Conservation (phyloP, 2,113 vertebrate genomes). For the Brachyhypopomus gauderio region DNA sequence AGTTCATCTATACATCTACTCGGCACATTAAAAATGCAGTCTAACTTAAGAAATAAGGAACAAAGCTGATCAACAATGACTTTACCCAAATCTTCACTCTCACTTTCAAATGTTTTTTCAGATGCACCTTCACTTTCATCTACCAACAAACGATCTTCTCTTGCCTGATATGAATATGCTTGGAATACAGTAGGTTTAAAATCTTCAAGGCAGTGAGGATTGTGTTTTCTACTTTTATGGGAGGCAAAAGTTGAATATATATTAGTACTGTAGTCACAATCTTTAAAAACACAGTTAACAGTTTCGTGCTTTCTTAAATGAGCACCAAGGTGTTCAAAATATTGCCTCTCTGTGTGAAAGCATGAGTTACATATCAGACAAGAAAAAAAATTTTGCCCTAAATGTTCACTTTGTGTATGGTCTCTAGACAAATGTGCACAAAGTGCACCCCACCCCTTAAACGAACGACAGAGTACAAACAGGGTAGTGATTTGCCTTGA, state of each 20-base stretch:
- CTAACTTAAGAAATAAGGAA: too few species aligned
- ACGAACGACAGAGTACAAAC: constrained; percentile 46
- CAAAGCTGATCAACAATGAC: too few species aligned
- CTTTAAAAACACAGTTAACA: constrained; percentile 51
- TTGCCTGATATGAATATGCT: not conserved
- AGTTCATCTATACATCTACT: constrained; percentile 50
- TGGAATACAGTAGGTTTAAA: not conserved
- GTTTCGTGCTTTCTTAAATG: constrained; percentile 43
- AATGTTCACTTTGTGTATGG: constrained; percentile 41
- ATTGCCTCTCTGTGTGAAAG: constrained; percentile 43
- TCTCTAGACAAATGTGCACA: constrained; percentile 51
- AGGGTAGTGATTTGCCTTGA: constrained; percentile 38
- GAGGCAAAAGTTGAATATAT: constrained; percentile 52
- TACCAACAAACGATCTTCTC: constrained; percentile 26
- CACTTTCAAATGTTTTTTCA: not conserved
- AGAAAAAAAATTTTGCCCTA: constrained; percentile 30
- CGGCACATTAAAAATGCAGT: constrained; percentile 58
- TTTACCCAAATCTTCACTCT: too few species aligned
- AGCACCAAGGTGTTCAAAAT: constrained; percentile 42
- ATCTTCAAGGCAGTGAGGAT: too few species aligned
- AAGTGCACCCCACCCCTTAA: constrained; percentile 52
- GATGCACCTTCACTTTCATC: not conserved
- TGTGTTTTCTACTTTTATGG: constrained; percentile 11
- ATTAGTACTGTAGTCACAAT: constrained; percentile 49
- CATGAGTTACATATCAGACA: constrained; percentile 26